A percentile compares a stretch with the other conserved stretches of the same genome.
phyloP scores from a whole-genome alignment of 2,888 invertebrate genomes.

The Hyposoter dolosus region DNA sequence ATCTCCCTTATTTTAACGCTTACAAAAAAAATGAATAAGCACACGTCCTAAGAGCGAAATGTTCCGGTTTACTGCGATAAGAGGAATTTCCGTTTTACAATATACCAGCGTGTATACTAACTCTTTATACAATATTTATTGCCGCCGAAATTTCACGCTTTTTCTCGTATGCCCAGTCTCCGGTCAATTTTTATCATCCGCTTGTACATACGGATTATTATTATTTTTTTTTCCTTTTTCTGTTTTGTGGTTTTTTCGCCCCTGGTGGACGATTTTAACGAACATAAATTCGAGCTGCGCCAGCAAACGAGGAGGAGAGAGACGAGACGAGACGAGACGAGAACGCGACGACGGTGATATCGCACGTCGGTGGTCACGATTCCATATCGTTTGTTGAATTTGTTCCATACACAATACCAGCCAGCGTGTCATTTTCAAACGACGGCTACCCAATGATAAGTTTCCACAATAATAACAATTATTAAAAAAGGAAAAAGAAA shows the following conservation, averaged over 20 bases:
- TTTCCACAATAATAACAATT: constrained; percentile 27
- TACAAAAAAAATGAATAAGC: background rate
- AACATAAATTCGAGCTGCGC: constrained; percentile 71
- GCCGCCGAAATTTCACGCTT: constrained; percentile 51
- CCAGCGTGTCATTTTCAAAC: constrained; percentile 67
- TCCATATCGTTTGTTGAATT: constrained; percentile 65
- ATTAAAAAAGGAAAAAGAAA: background rate
- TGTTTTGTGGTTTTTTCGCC: constrained; percentile 53
- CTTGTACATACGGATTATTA: constrained; percentile 39
- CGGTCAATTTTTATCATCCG: constrained; percentile 67
- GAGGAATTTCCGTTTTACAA: constrained; percentile 62
- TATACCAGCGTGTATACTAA: constrained; percentile 25
- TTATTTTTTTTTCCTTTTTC: constrained; percentile 28
- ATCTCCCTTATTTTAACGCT: background rate
- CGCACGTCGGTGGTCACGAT: constrained; percentile 64
- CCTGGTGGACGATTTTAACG: constrained; percentile 59
- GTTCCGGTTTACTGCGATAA: constrained; percentile 55
- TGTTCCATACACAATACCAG: background rate
- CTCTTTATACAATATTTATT: constrained; percentile 62
- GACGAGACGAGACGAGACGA: constrained; percentile 70
- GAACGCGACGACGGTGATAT: constrained; percentile 69
- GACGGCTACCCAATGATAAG: constrained; percentile 66
- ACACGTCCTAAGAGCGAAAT: constrained; percentile 10
- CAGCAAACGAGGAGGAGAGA: constrained; percentile 58
- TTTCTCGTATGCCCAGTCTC: constrained; percentile 52